Percentiles rank a stretch among this genome's conserved stretches.
phyloP scores from a whole-genome alignment of 2,113 vertebrate species.

The Dendropsophus ebraccatus region DNA sequence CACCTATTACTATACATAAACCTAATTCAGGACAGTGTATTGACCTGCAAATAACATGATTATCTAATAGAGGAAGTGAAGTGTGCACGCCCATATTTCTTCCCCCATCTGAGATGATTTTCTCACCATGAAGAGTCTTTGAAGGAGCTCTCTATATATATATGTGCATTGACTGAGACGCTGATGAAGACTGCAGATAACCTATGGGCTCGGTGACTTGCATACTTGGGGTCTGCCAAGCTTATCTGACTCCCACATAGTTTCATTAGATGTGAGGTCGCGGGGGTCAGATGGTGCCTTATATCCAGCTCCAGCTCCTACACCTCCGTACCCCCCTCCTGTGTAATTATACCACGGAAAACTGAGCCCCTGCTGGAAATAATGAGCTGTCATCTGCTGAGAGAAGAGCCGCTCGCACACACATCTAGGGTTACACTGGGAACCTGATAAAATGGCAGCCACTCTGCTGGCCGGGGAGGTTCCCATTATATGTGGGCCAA shows the following conservation, averaged over 20 bases:
- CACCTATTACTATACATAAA: too few species aligned
- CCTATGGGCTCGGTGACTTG: not conserved
- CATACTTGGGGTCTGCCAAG: conserved; percentile 17
- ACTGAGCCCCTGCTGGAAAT: conserved; percentile 53
- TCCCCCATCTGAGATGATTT: not conserved
- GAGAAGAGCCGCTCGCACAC: conserved; percentile 35
- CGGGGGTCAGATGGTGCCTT: conserved; percentile 12
- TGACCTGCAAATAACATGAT: too few species aligned
- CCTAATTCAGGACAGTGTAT: too few species aligned
- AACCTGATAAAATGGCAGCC: conserved; percentile 20
- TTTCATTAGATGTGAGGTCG: conserved; percentile 50
- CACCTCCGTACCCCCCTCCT: conserved; percentile 1
- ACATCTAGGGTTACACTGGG: conserved; percentile 47
- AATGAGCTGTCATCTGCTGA: conserved; percentile 53
- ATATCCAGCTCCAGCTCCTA: conserved; percentile 10
- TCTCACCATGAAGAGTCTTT: not conserved
- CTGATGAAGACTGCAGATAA: conserved; percentile 20
- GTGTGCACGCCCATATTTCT: not conserved
- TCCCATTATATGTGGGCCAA: not conserved
- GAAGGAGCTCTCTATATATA: too few species aligned
- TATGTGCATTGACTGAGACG: not conserved
- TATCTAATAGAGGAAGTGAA: not conserved
- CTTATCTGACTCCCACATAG: conserved; percentile 28
- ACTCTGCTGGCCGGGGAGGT: too few species aligned
- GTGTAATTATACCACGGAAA: conserved; percentile 47